These are phyloP conservation scores for Siniperca chuatsi DNA, from an alignment of 2,113 vertebrate genomes.

Conservation along the genomic window DNA sequence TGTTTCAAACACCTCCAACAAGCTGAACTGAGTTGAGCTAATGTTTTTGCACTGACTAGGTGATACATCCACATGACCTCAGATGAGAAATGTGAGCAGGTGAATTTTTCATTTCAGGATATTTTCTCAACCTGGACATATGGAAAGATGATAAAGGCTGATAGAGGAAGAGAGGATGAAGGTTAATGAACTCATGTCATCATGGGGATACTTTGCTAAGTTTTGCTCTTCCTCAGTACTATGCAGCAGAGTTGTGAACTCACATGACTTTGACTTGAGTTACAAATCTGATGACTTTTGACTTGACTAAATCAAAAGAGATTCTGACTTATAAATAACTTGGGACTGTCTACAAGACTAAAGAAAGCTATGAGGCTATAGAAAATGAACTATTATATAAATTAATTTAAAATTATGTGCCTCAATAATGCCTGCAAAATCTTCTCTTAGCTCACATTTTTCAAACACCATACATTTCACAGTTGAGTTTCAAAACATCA, in stretches of 20 bases:
- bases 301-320: slow-evolving; percentile 31
- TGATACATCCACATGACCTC: background rate
- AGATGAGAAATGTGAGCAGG: slow-evolving; percentile 1
- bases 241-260: slow-evolving; percentile 10
- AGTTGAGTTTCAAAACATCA: background rate
- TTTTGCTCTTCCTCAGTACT: background rate
- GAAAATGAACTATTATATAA: background rate
- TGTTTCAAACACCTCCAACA: slow-evolving; percentile 35
- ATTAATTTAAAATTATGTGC: background rate
- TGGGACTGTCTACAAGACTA: background rate
- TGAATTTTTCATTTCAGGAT: background rate
- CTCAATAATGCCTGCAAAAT: background rate
- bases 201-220: too few relatives aligned
- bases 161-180: background rate
- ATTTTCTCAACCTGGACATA: background rate
- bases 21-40: background rate
- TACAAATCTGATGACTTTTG: slow-evolving; percentile 11
- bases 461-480: background rate
- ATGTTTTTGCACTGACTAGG: background rate
- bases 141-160: background rate
- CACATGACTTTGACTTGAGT: slow-evolving; percentile 1
- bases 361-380: background rate
- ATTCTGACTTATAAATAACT: background rate
- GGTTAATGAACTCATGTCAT: background rate
- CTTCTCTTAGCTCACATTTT: background rate